These are phyloP conservation scores for Oscheius onirici DNA, from an alignment of 2,888 invertebrate species.

Conservation along the genomic window DNA sequence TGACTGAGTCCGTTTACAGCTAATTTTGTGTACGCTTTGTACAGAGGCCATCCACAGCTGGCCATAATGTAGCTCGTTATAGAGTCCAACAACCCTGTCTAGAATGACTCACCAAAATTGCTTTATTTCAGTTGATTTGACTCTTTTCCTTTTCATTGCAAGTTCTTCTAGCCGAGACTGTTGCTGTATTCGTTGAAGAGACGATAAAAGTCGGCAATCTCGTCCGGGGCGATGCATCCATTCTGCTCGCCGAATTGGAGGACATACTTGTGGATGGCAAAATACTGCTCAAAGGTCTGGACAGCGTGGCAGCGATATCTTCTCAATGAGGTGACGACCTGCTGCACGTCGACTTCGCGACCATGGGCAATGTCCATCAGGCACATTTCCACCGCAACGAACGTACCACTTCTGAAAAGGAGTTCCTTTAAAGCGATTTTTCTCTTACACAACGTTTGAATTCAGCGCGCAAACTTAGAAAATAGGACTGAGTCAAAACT, in stretches of 20 bases:
- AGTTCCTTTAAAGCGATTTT: background rate
- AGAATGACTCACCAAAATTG: too few species aligned
- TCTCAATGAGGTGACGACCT: constrained; percentile 38
- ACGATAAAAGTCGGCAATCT: background rate
- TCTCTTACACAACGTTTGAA: too few species aligned
- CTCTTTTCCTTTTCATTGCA: too few species aligned
- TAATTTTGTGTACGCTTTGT: too few species aligned
- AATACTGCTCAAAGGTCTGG: constrained; percentile 46
- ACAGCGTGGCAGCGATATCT: constrained; percentile 35
- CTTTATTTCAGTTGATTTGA: too few species aligned
- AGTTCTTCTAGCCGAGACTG: too few species aligned
- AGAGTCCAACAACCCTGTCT: too few species aligned
- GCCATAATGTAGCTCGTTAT: too few species aligned
- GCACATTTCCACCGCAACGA: constrained; percentile 25
- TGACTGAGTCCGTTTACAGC: too few species aligned
- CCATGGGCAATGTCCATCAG: constrained; percentile 3
- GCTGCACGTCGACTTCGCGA: background rate
- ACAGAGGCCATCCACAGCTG: too few species aligned
- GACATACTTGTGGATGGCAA: constrained; percentile 42
- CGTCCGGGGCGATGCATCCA: background rate
- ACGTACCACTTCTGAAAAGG: constrained; percentile 12
- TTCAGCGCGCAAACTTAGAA: too few species aligned
- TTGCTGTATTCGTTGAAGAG: background rate
- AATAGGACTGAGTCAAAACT: too few species aligned
- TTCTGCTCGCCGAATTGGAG: constrained; percentile 37